Conservation (phyloP, 2,797 vertebrate genomes). For the Lates japonicus region DNA sequence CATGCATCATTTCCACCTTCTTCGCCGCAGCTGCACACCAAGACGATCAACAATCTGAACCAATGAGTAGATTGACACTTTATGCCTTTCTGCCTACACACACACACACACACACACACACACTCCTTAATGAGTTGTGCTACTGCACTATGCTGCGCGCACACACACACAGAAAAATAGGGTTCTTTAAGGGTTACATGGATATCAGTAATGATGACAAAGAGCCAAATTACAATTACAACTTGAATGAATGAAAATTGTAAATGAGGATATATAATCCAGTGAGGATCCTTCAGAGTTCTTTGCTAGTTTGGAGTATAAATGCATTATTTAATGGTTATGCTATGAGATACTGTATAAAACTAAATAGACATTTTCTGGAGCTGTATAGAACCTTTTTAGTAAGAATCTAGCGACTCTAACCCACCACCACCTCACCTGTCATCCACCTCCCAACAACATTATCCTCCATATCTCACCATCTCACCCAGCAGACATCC, state of each 20-base stretch:
- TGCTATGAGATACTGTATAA: constrained; percentile 27
- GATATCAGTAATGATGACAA: constrained; percentile 1
- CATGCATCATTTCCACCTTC: background rate
- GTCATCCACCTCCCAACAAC: background rate
- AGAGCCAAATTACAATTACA: constrained; percentile 22
- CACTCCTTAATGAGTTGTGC: constrained; percentile 10
- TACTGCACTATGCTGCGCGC: constrained; percentile 30
- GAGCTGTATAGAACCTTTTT: constrained; percentile 41
- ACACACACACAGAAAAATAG: constrained; percentile 6
- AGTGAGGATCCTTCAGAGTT: constrained; percentile 27
- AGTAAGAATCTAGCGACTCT: constrained; percentile 28
- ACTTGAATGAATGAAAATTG: background rate
- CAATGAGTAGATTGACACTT: constrained; percentile 43
- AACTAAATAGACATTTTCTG: constrained; percentile 5
- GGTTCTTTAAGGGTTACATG: constrained; percentile 21
- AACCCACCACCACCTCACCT: constrained; percentile 32
- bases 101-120: constrained; percentile 21
- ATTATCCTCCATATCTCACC: constrained; percentile 20
- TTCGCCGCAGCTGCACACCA: constrained; percentile 35
- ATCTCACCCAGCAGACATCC: constrained; percentile 24
- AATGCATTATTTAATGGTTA: constrained; percentile 22
- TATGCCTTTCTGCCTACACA: constrained; percentile 9
- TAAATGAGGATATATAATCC: constrained; percentile 10
- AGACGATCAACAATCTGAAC: constrained; percentile 41
- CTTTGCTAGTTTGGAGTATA: constrained; percentile 33